Conservation (phyloP, 2,888 invertebrate genomes). For the Rhopalosiphum nymphaeae region DNA sequence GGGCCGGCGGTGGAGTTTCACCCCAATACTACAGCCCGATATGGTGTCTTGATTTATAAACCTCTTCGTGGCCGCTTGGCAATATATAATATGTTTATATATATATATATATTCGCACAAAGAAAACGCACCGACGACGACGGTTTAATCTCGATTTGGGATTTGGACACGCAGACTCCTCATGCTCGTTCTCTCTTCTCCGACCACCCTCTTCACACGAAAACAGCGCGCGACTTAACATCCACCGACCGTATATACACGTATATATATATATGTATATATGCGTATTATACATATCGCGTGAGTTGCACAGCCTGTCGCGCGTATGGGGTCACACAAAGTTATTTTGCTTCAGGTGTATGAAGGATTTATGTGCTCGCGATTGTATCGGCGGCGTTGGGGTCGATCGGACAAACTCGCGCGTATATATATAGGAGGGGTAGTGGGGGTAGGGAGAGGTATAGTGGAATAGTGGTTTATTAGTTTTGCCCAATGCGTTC, state of each 20-base stretch:
- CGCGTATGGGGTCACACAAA: conserved; percentile 32
- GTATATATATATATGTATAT: not conserved
- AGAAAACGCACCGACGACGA: conserved; percentile 49
- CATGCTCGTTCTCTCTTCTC: not conserved
- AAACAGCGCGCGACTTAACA: not conserved
- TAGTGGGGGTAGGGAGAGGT: not conserved
- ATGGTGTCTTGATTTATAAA: conserved; percentile 63
- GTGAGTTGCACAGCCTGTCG: not conserved
- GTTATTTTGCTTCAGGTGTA: conserved; percentile 65
- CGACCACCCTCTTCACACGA: not conserved
- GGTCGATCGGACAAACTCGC: conserved; percentile 38
- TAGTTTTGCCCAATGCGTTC: conserved; percentile 38
- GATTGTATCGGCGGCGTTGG: conserved; percentile 55
- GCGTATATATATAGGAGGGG: not conserved
- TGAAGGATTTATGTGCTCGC: conserved; percentile 62
- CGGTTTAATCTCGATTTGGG: conserved; percentile 64
- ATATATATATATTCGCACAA: conserved; percentile 17
- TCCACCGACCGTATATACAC: not conserved
- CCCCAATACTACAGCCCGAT: conserved; percentile 47
- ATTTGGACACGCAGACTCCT: conserved; percentile 57
- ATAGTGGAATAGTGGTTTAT: conserved; percentile 45
- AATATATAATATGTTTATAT: conserved; percentile 4
- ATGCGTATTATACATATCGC: not conserved
- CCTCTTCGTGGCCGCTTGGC: conserved; percentile 48
- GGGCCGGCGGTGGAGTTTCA: conserved; percentile 8